Base-by-base conservation (phyloP, 2,797 vertebrate genomes). In the Gymnoscopelus microlampas region DNA sequence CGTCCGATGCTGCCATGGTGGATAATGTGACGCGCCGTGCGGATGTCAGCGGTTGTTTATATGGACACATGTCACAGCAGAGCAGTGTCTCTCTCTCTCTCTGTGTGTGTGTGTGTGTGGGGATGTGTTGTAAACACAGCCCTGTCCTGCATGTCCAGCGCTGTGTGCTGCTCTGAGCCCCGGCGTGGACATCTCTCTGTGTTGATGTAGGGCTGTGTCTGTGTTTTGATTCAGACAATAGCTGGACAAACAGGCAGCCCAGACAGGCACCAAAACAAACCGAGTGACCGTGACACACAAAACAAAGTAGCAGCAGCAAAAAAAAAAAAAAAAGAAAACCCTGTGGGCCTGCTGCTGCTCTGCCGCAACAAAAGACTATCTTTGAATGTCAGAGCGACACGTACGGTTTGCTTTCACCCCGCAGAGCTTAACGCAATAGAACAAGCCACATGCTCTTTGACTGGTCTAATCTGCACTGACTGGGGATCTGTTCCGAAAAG, bases 201-300 rank as follows among this genome's bases (percentile, higher is more conserved):
- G 91, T 93, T 93, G 81, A 87, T 90, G 79, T 88, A 87, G 90
- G 73, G 10, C 83, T 68, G 80, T 89, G 90, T 92, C 91, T 93
- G 92, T 92, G 90, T 93, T 94, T 94, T 92, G 89, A 93, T 93
- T 92, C 68, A 70, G 82, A 93, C 90, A 91, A 91, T 91, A 85
- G 86, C 86, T 72, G 83, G 79, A 77, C 84, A 84, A 83, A 86
- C 88, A 85, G 71, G 76, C 82, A 80, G 74, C 89, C 78, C 88
- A 87, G 88, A 91, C 87, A 84, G 88, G 87, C 81, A 87, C 85
- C 82, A 88, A 87, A 91, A 89, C 82, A 87, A 88, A 69, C 53
- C 66, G 68, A 74, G 73, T 80, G 85, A 75, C 82, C 10, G 68
- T 70, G 77, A 69, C 62, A 71, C 73, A 70, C 76, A 81, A 84